Evolutionary conservation across 1,140 invertebrate species (phyloP), one percentile per base, ranked within the genome.

Genomic region (Caerostris darwini): DNA sequence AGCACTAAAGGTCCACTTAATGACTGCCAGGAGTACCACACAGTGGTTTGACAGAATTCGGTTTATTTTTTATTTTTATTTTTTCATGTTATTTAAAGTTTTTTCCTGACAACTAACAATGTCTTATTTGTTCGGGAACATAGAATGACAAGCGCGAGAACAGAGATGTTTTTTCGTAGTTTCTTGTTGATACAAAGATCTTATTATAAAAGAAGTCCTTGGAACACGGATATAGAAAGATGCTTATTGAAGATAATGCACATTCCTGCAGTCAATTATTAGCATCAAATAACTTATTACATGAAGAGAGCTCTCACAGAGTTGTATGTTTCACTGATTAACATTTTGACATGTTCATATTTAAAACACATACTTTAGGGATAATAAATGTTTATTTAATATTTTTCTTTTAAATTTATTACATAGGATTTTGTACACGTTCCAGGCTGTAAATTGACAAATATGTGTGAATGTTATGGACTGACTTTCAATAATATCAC

Each of bases 41-140:
- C 58, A 61, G 86, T 8, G 86, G 14, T 88, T 88, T 88, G 86
- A 88, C 86, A 88, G 86, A 88, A 88, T 88, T 88, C 61, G 34
- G 83, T n/a, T 88, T 85, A 54, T 85, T 14, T 12, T 50, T 71
- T 90, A 17, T 71, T 59, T 64, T 19, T 71, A 0, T 34, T 71
- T 71, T 34, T 77, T 77, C 19, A 50, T 77, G 34, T 77, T 77
- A 77, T 77, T 81, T 71, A 57, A 82, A 91, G 90, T 81, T 90
- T 85, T 81, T 91, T n/a, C n/a, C 56, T 10, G 71, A 57, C n/a
- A 61, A 81, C 90, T 91, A 91, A 91, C 90, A 91, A 91, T 91
- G 77, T 57, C 57, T 82, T 61, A 82, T 91, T 82, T 91, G 77
- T 91, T 91, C 10, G 8, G 67, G 90, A 34, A 61, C 19, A 64